Percentiles rank a stretch among this genome's conserved stretches.
Evolutionary conservation across 2,113 vertebrate species (phyloP).

Genomic region (Forbesichthys papilliferus): DNA sequence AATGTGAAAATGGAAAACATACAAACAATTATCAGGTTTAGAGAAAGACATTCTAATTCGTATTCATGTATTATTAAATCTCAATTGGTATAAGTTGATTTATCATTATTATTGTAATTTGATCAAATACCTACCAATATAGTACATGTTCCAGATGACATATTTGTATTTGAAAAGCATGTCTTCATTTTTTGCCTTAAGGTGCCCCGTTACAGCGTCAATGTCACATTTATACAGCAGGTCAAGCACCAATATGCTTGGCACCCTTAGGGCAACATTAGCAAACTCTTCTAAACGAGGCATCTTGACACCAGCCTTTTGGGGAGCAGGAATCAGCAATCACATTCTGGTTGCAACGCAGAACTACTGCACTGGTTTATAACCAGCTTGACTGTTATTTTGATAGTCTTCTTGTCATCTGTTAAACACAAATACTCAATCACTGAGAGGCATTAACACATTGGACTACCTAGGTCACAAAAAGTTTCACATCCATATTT

Average conservation of each 20-base stretch:
- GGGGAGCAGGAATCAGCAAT: conserved; percentile 25
- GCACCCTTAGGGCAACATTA: conserved; percentile 82
- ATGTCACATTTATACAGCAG: conserved; percentile 84
- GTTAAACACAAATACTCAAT: conserved; percentile 2
- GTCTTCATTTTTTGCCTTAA: conserved; percentile 76
- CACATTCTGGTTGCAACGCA: conserved; percentile 47
- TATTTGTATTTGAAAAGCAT: conserved; percentile 80
- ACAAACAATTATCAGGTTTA: background rate
- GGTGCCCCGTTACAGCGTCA: conserved; percentile 75
- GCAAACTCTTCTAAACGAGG: conserved; percentile 78
- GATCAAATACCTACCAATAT: conserved; percentile 71
- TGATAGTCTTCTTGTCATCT: conserved; percentile 56
- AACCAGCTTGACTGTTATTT: background rate
- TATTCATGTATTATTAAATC: background rate
- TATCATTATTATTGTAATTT: background rate
- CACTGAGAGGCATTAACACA: background rate
- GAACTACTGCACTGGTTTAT: background rate
- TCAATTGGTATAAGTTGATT: background rate
- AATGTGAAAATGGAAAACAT: background rate
- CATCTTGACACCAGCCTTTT: conserved; percentile 59
- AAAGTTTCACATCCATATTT: no score
- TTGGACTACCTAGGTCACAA: background rate
- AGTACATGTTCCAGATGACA: conserved; percentile 81
- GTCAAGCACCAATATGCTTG: conserved; percentile 80
- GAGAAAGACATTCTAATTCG: background rate